phyloP scores from a whole-genome alignment of 2,888 invertebrate species.

The Lasioglossum villosulum region DNA sequence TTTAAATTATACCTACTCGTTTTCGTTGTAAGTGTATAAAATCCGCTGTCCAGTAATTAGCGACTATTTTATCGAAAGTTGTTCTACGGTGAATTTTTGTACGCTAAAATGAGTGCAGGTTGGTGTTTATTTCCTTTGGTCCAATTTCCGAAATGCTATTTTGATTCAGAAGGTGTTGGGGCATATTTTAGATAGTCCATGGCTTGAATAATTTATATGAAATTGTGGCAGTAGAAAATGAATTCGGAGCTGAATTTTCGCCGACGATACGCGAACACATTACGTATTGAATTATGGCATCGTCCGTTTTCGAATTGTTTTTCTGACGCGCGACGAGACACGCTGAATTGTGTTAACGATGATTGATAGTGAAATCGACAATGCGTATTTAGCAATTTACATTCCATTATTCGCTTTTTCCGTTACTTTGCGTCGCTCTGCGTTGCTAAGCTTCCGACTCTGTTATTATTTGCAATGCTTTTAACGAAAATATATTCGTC shows the following conservation, averaged over 20 bases:
- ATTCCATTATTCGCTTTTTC: slow-evolving; percentile 12
- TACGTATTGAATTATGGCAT: not conserved
- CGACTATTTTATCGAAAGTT: no score
- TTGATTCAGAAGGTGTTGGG: no score
- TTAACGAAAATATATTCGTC: not conserved
- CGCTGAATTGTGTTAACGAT: not conserved
- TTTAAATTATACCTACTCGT: no score
- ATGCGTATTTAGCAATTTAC: slow-evolving; percentile 24
- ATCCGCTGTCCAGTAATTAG: no score
- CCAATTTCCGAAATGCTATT: no score
- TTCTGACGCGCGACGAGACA: not conserved
- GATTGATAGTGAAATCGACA: slow-evolving; percentile 18
- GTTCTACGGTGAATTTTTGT: no score
- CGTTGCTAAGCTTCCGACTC: not conserved
- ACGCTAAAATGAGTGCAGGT: no score
- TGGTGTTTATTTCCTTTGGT: no score
- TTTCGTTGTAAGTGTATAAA: no score
- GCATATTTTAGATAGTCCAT: no score
- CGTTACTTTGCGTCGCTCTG: not conserved
- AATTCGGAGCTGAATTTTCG: not conserved
- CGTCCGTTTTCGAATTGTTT: slow-evolving; percentile 8
- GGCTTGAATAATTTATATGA: not conserved
- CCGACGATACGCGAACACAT: not conserved
- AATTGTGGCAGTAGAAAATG: not conserved
- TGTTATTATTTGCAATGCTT: slow-evolving; percentile 7